These are phyloP conservation scores for Eueremaeus valkanovi DNA, from an alignment of 2,888 invertebrate genomes.

Conservation along the genomic window DNA sequence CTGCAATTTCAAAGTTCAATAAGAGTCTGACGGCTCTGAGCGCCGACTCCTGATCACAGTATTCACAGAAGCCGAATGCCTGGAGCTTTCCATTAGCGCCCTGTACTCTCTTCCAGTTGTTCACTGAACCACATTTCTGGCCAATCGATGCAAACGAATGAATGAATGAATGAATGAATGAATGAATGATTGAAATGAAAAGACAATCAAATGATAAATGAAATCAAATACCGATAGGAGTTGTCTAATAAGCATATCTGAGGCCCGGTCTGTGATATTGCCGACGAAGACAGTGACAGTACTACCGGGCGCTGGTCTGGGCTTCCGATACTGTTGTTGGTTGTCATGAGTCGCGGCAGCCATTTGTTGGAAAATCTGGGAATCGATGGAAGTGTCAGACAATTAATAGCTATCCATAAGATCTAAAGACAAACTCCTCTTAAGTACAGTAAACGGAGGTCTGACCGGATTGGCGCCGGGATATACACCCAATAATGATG, in stretches of 20 bases:
- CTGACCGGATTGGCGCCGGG: constrained; percentile 31
- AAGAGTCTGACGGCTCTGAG: constrained; percentile 85
- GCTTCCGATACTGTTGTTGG: not conserved
- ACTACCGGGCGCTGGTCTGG: constrained; percentile 60
- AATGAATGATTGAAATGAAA: constrained; percentile 2
- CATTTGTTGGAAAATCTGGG: constrained; percentile 35
- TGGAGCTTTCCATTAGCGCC: constrained; percentile 61
- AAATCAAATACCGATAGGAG: constrained; percentile 62
- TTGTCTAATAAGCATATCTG: constrained; percentile 89
- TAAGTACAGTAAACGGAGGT: constrained; percentile 21
- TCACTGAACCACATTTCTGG: constrained; percentile 83
- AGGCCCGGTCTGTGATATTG: constrained; percentile 90
- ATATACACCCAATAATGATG: constrained; percentile 21
- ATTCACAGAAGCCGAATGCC: constrained; percentile 97
- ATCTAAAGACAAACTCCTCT: not conserved
- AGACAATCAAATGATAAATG: not conserved
- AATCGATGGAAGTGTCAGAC: not conserved
- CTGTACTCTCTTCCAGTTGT: constrained; percentile 95
- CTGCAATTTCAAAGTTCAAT: constrained; percentile 86
- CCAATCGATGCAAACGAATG: not conserved
- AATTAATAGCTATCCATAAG: not conserved
- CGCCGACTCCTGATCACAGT: constrained; percentile 91
- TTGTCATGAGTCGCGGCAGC: constrained; percentile 27
- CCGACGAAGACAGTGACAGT: constrained; percentile 97
- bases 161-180: not conserved